A percentile compares a stretch with the other conserved stretches of the same genome.
Evolutionary conservation across 1,140 invertebrate species (phyloP).

Genomic region (Neotoxoptera formosana): DNA sequence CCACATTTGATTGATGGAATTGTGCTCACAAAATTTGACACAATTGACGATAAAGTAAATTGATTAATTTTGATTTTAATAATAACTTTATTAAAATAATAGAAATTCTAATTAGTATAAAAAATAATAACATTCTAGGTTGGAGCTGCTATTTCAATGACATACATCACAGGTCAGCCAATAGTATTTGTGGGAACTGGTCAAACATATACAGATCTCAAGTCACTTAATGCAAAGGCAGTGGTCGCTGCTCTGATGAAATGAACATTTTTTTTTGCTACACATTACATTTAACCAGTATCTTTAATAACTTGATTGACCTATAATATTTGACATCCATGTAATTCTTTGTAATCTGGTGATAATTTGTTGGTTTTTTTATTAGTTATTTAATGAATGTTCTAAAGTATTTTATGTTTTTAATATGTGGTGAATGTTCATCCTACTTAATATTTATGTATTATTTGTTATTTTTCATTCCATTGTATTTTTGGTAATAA

Average conservation of each 20-base stretch:
- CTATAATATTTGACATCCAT: not conserved
- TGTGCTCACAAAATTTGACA: constrained; percentile 98
- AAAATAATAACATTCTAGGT: constrained; percentile 70
- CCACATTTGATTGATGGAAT: constrained; percentile 97
- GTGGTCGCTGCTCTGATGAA: constrained; percentile 97
- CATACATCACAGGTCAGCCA: constrained; percentile 99
- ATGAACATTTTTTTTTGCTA: constrained; percentile 64
- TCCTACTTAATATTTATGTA: constrained; percentile 52
- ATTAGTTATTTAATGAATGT: constrained; percentile 44
- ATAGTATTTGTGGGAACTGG: constrained; percentile 99
- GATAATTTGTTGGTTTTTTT: constrained; percentile 53
- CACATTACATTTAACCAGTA: constrained; percentile 22
- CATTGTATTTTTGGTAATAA: constrained; percentile 54
- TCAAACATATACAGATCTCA: constrained; percentile 98
- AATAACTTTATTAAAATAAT: constrained; percentile 22
- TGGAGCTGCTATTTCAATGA: constrained; percentile 99
- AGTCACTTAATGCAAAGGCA: constrained; percentile 95
- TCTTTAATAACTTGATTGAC: constrained; percentile 17
- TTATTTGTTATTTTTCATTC: constrained; percentile 55
- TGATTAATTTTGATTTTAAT: not conserved
- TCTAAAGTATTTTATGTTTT: constrained; percentile 27
- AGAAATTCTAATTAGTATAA: not conserved
- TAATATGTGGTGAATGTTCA: constrained; percentile 31
- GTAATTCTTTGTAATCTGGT: constrained; percentile 16
- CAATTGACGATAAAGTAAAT: constrained; percentile 95